Percentiles rank a stretch among this genome's conserved stretches.
These are phyloP conservation scores for Trachelus iudaicus DNA, from an alignment of 2,888 invertebrate genomes.

Conservation along the genomic window DNA sequence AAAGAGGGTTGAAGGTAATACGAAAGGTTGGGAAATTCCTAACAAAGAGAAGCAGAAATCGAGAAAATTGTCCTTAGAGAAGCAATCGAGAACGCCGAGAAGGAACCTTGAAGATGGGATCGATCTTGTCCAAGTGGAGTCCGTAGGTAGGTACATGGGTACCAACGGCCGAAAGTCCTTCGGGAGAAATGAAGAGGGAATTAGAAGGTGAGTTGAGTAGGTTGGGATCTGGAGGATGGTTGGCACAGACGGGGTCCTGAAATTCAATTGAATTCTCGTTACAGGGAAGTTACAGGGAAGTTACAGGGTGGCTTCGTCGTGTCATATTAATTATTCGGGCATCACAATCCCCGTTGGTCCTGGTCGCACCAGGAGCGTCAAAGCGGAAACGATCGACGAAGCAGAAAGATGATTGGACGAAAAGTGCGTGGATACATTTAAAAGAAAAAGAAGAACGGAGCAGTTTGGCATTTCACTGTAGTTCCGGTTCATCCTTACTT, in stretches of 20 bases:
- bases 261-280: constrained; percentile 5
- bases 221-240: neutral
- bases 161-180: neutral
- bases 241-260: neutral
- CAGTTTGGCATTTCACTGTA: too few relatives aligned
- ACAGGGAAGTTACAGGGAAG: neutral
- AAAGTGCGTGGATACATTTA: neutral
- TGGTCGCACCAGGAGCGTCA: neutral
- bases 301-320: neutral
- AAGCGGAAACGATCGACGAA: neutral
- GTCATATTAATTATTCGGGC: neutral
- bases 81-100: neutral
- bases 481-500: neutral
- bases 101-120: neutral
- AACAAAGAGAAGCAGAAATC: neutral
- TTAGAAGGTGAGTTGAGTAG: neutral
- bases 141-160: neutral
- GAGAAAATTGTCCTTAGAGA: neutral
- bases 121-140: neutral
- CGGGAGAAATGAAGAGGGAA: neutral
- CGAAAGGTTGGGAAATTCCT: neutral
- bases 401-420: neutral
- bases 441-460: neutral
- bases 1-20: neutral
- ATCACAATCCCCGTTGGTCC: neutral